Base-by-base conservation (phyloP, 2,113 vertebrate genomes). In the Varanus komodoensis region DNA sequence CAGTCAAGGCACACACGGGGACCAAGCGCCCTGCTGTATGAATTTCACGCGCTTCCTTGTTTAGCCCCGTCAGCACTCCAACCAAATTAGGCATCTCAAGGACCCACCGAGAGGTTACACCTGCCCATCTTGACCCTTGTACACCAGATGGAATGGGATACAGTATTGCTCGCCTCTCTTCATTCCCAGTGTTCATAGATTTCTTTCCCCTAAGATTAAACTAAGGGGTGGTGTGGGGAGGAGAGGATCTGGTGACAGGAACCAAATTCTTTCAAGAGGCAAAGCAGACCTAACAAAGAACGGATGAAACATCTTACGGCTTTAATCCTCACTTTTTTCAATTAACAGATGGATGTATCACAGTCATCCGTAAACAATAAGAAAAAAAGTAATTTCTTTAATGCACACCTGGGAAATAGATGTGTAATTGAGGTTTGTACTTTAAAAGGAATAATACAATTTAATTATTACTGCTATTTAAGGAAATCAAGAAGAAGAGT, bases 391-490 rank as follows among this genome's bases (percentile, higher is more conserved):
- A 94, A 97, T 97, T 97, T 97, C 95, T 96, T 96, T 96, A 97
- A 96, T 86, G 95, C 79, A 94, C 95, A 97, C 95, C 92, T 95
- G 96, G 95, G 96, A 96, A 96, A 95, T 93, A 93, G 87, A 94
- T 91, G 71, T 91, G 93, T 90, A 94, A 96, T 94, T 94, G 96
- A 85, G 91, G 90, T 91, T 89, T 93, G 91, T 81, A 92, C 91
- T 92, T 89, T 94, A 90, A 93, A 95, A 95, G 81, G 92, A 88
- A 89, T 74, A 96, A 95, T 23, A 85, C 90, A 96, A 95, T 96
- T 96, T 97, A 96, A 97, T 97, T 96, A 95, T 95, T 88, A 95
- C 93, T 94, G 89, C 96, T 93, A 95, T 91, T 96, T 93, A 95
- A 94, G 92, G 87, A 69, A 82, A 92, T 83, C 74, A 86, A 94